Percentiles rank a stretch among this genome's conserved stretches.
Evolutionary conservation across 1,140 invertebrate species (phyloP).

Genomic region (Drosophila melanogaster): DNA sequence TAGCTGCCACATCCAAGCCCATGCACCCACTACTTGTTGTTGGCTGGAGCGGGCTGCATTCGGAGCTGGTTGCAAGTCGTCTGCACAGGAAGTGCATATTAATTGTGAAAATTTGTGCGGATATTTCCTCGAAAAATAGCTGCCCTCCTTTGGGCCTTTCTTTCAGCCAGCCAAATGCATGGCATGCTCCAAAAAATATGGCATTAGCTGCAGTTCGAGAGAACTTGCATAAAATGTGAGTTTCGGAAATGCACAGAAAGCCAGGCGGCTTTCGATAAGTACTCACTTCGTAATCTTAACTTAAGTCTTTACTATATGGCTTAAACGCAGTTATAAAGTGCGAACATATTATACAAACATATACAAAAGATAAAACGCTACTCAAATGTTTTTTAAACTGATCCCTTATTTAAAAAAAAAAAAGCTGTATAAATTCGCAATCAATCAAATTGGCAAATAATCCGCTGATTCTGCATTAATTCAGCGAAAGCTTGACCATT

Average conservation of each 20-base stretch:
- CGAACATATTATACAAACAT: no score
- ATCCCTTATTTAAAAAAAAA: no score
- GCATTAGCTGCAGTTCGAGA: constrained; percentile 32
- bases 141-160: constrained; percentile 41
- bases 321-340: no score
- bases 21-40: constrained; percentile 26
- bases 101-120: constrained; percentile 81
- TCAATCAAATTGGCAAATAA: constrained; percentile 12
- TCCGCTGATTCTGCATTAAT: constrained; percentile 15
- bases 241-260: constrained; percentile 18
- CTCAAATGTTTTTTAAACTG: no score
- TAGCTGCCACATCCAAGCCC: not conserved
- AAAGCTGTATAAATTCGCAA: not conserved
- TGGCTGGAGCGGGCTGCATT: constrained; percentile 45
- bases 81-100: constrained; percentile 82
- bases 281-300: constrained; percentile 4
- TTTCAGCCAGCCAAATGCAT: constrained; percentile 21
- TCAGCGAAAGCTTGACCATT: constrained; percentile 13
- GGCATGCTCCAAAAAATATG: constrained; percentile 23
- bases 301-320: no score
- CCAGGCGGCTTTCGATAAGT: constrained; percentile 9
- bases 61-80: constrained; percentile 70
- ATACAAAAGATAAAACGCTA: no score
- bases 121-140: constrained; percentile 77
- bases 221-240: constrained; percentile 26